A percentile compares a stretch with the other conserved stretches of the same genome.
phyloP scores from a whole-genome alignment of 2,113 vertebrate genomes.

The Corydoras maculifer region DNA sequence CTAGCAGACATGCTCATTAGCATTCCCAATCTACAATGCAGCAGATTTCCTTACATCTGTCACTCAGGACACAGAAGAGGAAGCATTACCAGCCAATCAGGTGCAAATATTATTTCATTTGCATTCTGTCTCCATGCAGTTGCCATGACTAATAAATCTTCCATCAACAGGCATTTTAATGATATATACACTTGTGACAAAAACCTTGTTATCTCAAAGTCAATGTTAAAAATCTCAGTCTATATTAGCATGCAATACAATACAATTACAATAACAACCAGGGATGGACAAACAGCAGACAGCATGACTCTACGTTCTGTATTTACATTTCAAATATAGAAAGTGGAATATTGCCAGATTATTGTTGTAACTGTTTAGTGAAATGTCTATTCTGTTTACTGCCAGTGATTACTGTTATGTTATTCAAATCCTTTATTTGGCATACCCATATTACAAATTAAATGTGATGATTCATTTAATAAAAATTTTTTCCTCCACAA shows the following conservation, averaged over 20 bases:
- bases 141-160: slow-evolving; percentile 11
- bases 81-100: slow-evolving; percentile 12
- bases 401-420: too few relatives aligned
- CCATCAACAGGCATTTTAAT: slow-evolving; percentile 25
- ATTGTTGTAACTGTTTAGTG: too few relatives aligned
- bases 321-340: too few relatives aligned
- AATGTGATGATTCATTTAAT: too few relatives aligned
- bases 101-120: slow-evolving; percentile 19
- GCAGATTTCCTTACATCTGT: slow-evolving; percentile 28
- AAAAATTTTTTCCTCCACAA: too few relatives aligned
- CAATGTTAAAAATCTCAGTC: not conserved
- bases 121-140: slow-evolving; percentile 24
- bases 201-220: slow-evolving; percentile 13
- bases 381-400: too few relatives aligned
- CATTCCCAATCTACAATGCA: slow-evolving; percentile 29
- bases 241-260: slow-evolving; percentile 8
- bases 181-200: slow-evolving; percentile 1
- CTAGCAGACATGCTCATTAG: slow-evolving; percentile 24
- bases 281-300: too few relatives aligned
- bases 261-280: too few relatives aligned
- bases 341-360: too few relatives aligned
- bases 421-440: too few relatives aligned
- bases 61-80: slow-evolving; percentile 18
- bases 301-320: too few relatives aligned
- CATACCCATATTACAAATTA: too few relatives aligned